Percentiles rank a stretch among this genome's conserved stretches.
These are phyloP conservation scores for Ptilorrhoa leucosticta DNA, from an alignment of 2,113 vertebrate species.

Conservation along the genomic window DNA sequence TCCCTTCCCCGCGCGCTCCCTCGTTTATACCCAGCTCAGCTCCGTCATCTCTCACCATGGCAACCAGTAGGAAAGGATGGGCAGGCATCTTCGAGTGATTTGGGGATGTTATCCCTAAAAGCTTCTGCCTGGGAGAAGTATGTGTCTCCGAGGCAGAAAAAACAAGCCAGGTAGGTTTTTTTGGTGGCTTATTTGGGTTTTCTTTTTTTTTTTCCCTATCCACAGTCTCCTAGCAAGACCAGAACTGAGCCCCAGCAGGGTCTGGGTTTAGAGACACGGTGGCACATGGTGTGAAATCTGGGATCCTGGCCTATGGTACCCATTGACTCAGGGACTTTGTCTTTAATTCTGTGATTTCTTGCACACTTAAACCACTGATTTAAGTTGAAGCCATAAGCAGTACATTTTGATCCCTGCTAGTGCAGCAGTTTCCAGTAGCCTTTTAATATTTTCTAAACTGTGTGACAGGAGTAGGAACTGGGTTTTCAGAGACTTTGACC, in stretches of 20 bases:
- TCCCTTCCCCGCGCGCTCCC: not conserved
- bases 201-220: not conserved
- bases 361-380: not conserved
- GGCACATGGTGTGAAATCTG: not conserved
- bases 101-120: conserved; percentile 12
- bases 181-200: not conserved
- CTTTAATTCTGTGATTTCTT: not conserved
- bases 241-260: not conserved
- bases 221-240: not conserved
- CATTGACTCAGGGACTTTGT: not conserved
- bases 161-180: not conserved
- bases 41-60: conserved; percentile 64
- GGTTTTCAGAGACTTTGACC: not conserved
- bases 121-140: not conserved
- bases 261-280: not conserved
- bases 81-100: not conserved
- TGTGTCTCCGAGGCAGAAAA: not conserved
- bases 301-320: not conserved
- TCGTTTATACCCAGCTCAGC: not conserved
- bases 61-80: conserved; percentile 42
- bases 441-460: not conserved
- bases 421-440: not conserved
- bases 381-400: not conserved
- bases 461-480: not conserved
- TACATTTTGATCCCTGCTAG: not conserved